These are phyloP conservation scores for Eupithecia inturbata DNA, from an alignment of 2,888 invertebrate species.

Conservation along the genomic window DNA sequence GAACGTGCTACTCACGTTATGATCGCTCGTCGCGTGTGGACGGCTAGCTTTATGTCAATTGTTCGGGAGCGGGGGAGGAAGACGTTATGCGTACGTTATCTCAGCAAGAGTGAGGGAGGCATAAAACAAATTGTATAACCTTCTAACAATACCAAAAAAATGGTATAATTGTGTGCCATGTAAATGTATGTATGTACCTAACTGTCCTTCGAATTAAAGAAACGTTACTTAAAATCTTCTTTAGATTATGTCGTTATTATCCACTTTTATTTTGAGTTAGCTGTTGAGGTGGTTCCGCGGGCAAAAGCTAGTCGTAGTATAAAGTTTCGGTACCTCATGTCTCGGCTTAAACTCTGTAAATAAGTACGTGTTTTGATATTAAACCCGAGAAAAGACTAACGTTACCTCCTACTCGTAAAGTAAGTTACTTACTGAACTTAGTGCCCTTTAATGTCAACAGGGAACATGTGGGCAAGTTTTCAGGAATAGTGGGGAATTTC, in stretches of 20 bases:
- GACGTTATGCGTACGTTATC: too few relatives aligned
- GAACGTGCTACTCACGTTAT: conserved; percentile 53
- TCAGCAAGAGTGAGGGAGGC: conserved; percentile 32
- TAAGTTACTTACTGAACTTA: conserved; percentile 6
- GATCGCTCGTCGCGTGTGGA: conserved; percentile 47
- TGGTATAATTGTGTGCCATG: neutral
- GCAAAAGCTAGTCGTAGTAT: neutral
- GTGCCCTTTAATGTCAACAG: conserved; percentile 10
- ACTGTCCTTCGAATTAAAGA: neutral
- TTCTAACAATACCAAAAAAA: neutral
- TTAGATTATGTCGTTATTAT: neutral
- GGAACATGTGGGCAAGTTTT: neutral
- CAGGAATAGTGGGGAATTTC: neutral
- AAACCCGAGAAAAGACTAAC: conserved; percentile 12
- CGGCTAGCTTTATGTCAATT: conserved; percentile 44
- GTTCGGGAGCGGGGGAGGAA: conserved; percentile 12
- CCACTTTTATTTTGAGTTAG: neutral
- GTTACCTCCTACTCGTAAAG: conserved; percentile 7
- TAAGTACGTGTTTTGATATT: conserved; percentile 11
- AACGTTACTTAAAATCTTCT: neutral
- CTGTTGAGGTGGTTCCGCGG: neutral
- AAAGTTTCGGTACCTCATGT: conserved; percentile 1
- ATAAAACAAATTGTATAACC: neutral
- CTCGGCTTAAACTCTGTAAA: conserved; percentile 13
- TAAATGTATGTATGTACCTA: neutral